Conservation (phyloP, 2,888 invertebrate genomes). For the Caenorhabditis afra region DNA sequence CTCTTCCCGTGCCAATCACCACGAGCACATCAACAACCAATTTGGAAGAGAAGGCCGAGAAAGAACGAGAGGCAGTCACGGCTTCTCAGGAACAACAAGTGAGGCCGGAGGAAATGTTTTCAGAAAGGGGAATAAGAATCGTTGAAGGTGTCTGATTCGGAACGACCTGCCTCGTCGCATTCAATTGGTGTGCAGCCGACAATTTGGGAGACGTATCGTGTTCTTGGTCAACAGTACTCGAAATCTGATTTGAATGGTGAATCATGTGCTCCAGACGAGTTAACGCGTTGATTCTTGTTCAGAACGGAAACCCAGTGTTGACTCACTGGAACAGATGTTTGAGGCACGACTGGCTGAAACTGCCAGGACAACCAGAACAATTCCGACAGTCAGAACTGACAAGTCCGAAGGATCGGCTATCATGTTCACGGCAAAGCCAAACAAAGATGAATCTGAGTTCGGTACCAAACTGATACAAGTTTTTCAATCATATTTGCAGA, state of each 20-base stretch:
- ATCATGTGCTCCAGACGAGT: not conserved
- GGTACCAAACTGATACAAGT: not conserved
- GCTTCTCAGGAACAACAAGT: constrained; percentile 44
- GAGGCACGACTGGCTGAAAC: constrained; percentile 60
- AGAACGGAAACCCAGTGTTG: constrained; percentile 59
- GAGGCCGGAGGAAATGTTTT: constrained; percentile 12
- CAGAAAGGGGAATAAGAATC: not conserved
- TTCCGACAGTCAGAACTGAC: constrained; percentile 37
- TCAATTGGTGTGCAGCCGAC: constrained; percentile 74
- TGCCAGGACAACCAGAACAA: constrained; percentile 33
- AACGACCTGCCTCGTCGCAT: constrained; percentile 58
- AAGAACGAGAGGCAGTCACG: constrained; percentile 9
- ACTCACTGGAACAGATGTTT: constrained; percentile 63
- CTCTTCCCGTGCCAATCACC: constrained; percentile 59
- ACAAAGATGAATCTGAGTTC: constrained; percentile 35
- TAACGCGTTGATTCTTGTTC: not conserved
- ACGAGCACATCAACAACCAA: constrained; percentile 51
- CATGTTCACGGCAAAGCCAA: constrained; percentile 41
- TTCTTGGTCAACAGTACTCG: constrained; percentile 74
- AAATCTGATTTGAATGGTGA: constrained; percentile 53
- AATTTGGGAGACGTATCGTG: constrained; percentile 78
- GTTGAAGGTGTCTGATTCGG: constrained; percentile 42
- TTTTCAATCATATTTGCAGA: too few species aligned
- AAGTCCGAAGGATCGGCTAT: constrained; percentile 41
- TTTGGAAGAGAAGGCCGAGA: constrained; percentile 39